Evolutionary conservation across 2,113 vertebrate species (phyloP), one percentile per base, ranked within the genome.

Genomic region (Cavia porcellus): DNA sequence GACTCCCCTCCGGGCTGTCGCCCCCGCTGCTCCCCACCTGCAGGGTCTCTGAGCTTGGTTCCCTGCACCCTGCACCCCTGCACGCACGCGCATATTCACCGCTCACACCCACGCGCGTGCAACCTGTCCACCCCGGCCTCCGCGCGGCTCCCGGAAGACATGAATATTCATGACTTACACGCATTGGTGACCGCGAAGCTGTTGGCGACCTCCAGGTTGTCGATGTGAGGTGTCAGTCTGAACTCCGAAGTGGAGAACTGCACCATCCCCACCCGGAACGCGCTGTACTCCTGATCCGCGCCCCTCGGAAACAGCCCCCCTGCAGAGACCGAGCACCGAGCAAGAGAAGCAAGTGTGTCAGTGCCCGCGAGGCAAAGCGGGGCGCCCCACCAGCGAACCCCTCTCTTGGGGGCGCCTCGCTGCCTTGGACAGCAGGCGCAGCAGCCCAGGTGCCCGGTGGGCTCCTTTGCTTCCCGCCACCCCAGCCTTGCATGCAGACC

Each of bases 151-250:
- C 62, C 57, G 35, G 88, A 66, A 66, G 35, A 7, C 90, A 91
- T 93, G 95, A 89, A 95, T 95, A 87, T 93, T 82, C 96, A 96
- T 82, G 98, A 99, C 99, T 99, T 98, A 99, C 99, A 99, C 98
- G 99, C 99, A 97, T 99, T 99, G 98, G 99, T 99, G 96, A 99
- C 99, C 30, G 99, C 99, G 98, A 99, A 99, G 98, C 99, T 99
- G 99, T 99, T 99, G 38, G 99, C 99, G 98, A 99, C 99, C 98
- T 99, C 99, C 99, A 99, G 98, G 98, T 99, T 99, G 98, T 99
- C 99, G 98, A 99, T 99, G 98, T 99, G 99, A 83, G 99, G 99
- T 96, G 99, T 99, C 98, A 99, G 98, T 98, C 99, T 99, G 99
- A 99, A 99, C 98, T 99, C 99, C 95, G 99, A 98, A 98, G 99